phyloP scores from a whole-genome alignment of 2,113 vertebrate genomes.

The Melanocharis versteri region DNA sequence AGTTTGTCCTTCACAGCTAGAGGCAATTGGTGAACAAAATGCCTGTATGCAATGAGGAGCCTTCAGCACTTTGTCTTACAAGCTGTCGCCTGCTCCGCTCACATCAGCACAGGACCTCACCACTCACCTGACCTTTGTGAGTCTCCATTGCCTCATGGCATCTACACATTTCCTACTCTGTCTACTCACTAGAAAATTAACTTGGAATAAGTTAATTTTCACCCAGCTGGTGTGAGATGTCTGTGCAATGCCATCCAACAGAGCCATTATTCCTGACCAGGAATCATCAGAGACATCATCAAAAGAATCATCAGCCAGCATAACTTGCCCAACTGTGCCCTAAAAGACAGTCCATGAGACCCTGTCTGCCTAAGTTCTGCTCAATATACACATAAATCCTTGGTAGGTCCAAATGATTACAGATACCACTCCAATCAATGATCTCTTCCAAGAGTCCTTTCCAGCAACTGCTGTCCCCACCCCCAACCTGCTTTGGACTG shows the following conservation, averaged over 20 bases:
- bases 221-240: accelerated
- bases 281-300: background rate
- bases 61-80: background rate
- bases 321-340: background rate
- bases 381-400: background rate
- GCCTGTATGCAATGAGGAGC: background rate
- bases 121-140: background rate
- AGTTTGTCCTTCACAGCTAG: background rate
- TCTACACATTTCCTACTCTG: background rate
- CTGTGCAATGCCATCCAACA: background rate
- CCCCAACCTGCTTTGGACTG: background rate
- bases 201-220: background rate
- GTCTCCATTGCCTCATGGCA: background rate
- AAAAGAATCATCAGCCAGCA: background rate
- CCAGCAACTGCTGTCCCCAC: background rate
- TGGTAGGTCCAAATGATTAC: background rate
- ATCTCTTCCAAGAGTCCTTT: background rate
- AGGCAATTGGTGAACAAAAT: background rate
- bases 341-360: background rate
- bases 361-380: background rate
- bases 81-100: background rate
- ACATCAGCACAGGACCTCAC: background rate
- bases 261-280: background rate
- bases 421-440: background rate
- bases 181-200: background rate